Base-by-base conservation (phyloP, 1,140 invertebrate genomes). In the Drosophila sp. region DNA sequence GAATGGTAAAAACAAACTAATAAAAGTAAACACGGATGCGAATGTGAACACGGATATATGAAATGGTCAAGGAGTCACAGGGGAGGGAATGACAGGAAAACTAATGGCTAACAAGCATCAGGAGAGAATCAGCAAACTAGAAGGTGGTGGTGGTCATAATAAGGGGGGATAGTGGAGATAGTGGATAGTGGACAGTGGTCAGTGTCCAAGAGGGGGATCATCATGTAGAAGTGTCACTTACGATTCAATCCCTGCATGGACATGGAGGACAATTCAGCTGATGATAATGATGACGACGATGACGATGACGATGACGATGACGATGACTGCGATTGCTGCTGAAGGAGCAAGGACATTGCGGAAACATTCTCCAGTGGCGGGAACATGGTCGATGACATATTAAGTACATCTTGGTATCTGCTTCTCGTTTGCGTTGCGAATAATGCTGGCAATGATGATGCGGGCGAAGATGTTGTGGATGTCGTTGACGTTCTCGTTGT, bases 331-430 rank as follows among this genome's bases (percentile, higher is more conserved):
- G 9, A 54, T 5, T 48, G 57, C 41, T 21, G n/a, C n/a, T 50
- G 73, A 53, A 74, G 64, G 41, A 72, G 45, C 48, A 79, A 62
- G 32, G 81, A 86, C 83, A 86, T 65, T 38, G 72, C 61, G n/a
- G 76, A 61, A 48, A 29, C 51, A 56, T 74, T 77, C 54, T 77
- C 80, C 72, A 81, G 43, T 65, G 90, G 80, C 64, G 90, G 90
- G 72, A 91, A 90, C 90, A 91, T 91, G 84, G 90, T 89, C 87
- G 87, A 73, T 91, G 90, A 89, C 90, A 91, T 90, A 91, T 91
- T 91, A 91, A 91, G 90, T 91, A 91, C 90, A 89, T 91, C 89
- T 89, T 91, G 90, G 78, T 89, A 91, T 89, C 78, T 90, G 76
- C 90, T 91, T 65, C 81, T 90, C 71, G 78, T 89, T 72, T 80